Evolutionary conservation across 2,888 invertebrate species (phyloP).

Genomic region (Phalera bucephala): DNA sequence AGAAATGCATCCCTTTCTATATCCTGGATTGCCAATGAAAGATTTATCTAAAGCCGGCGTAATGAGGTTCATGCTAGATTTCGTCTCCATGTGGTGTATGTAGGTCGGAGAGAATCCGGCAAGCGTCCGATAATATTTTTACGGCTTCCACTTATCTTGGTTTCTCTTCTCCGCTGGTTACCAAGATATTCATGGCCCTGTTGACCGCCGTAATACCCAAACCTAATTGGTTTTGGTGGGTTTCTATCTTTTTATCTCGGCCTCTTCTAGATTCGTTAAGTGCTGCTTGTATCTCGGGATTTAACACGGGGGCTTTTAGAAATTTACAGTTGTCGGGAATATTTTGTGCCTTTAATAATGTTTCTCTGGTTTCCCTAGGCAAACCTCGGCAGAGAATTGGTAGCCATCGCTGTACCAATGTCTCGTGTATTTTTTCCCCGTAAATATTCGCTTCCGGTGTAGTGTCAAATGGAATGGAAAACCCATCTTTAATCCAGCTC

Average conservation of each 20-base stretch:
- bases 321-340: constrained; percentile 6
- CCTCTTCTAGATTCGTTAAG: constrained; percentile 3
- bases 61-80: constrained; percentile 2
- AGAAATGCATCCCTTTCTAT: constrained; percentile 11
- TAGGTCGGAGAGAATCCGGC: constrained; percentile 4
- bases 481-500: too few species aligned
- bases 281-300: constrained; percentile 7
- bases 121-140: constrained; percentile 5
- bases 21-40: constrained; percentile 10
- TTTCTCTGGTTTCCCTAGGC: constrained; percentile 2
- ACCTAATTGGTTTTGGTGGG: constrained; percentile 5
- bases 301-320: constrained; percentile 6
- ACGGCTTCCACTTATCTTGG: constrained; percentile 6
- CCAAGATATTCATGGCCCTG: constrained; percentile 3
- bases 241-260: constrained; percentile 10
- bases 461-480: too few species aligned
- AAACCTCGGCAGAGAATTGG: constrained; percentile 4
- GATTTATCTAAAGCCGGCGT: constrained; percentile 8
- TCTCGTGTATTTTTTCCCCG: background rate
- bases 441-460: background rate
- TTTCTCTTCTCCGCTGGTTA: constrained; percentile 5
- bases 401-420: background rate
- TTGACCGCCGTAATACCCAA: constrained; percentile 6
- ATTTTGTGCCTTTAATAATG: constrained; percentile 3
- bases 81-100: constrained; percentile 7